Evolutionary conservation across 1,140 invertebrate species (phyloP).

Genomic region (Drosophila eugracilis): DNA sequence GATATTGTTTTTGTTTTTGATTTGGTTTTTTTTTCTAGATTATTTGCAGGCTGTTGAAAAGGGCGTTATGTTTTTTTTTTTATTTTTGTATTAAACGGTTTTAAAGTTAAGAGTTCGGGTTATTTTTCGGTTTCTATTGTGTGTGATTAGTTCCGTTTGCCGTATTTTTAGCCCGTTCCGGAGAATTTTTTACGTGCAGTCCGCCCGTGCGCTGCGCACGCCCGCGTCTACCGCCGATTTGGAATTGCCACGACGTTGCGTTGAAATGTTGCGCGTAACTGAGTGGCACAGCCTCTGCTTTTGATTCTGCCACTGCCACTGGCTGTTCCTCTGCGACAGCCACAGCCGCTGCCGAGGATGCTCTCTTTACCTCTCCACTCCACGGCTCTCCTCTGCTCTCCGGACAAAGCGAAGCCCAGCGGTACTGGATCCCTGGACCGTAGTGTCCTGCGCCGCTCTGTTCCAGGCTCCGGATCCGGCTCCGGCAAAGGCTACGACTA

Average conservation of each 20-base stretch:
- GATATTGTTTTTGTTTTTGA: not conserved
- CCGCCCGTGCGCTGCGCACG: slow-evolving; percentile 69
- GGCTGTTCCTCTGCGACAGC: too few relatives aligned
- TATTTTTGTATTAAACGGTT: not conserved
- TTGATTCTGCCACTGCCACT: not conserved
- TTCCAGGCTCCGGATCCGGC: slow-evolving; percentile 40
- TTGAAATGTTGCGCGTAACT: slow-evolving; percentile 75
- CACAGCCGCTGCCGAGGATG: slow-evolving; percentile 10
- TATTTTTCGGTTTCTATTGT: slow-evolving; percentile 11
- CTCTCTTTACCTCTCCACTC: slow-evolving; percentile 3
- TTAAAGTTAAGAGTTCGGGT: not conserved
- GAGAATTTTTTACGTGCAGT: slow-evolving; percentile 48
- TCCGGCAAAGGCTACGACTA: slow-evolving; percentile 35
- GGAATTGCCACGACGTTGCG: slow-evolving; percentile 70
- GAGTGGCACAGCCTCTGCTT: slow-evolving; percentile 19
- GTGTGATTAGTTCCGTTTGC: slow-evolving; percentile 20
- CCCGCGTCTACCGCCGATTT: slow-evolving; percentile 62
- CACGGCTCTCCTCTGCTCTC: not conserved
- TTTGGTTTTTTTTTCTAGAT: not conserved
- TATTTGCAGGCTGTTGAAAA: not conserved
- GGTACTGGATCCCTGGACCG: slow-evolving; percentile 48
- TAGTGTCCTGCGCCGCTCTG: slow-evolving; percentile 32
- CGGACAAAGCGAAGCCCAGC: slow-evolving; percentile 51
- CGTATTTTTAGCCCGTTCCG: slow-evolving; percentile 55
- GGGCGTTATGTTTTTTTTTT: not conserved